A percentile compares a stretch with the other conserved stretches of the same genome.
Evolutionary conservation across 2,113 vertebrate genomes (phyloP).

Genomic region (Delphinapterus leucas): DNA sequence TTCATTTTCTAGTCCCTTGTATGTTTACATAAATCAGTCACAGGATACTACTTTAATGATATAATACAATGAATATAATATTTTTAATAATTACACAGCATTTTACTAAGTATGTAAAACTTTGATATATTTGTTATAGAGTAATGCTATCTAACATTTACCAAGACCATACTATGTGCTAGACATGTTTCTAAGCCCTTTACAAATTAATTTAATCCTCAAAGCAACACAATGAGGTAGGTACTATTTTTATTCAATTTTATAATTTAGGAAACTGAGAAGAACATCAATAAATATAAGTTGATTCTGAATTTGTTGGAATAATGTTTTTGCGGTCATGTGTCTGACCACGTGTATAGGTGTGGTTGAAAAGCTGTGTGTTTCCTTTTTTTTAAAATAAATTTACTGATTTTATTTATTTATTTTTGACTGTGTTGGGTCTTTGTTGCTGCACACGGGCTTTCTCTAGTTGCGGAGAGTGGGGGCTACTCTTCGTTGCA

Average conservation of each 20-base stretch:
- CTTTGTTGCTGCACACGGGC: no score
- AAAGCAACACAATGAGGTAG: not conserved
- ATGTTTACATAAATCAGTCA: not conserved
- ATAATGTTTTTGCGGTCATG: not conserved
- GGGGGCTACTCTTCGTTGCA: no score
- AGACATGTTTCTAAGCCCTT: not conserved
- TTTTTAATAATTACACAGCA: not conserved
- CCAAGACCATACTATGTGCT: not conserved
- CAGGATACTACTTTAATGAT: not conserved
- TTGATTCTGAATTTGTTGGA: not conserved
- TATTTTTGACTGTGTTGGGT: no score
- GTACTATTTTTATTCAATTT: not conserved
- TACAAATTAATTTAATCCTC: not conserved
- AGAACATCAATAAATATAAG: not conserved
- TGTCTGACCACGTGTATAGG: not conserved
- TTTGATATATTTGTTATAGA: not conserved
- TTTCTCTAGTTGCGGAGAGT: no score
- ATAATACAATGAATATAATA: not conserved
- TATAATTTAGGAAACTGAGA: not conserved
- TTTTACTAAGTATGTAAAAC: not conserved
- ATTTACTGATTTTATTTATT: no score
- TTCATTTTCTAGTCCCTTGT: not conserved
- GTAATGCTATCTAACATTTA: not conserved
- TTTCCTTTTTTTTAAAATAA: no score
- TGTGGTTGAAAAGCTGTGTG: not conserved